These are phyloP conservation scores for Tyrophagus putrescentiae DNA, from an alignment of 1,140 invertebrate species.

Conservation along the genomic window DNA sequence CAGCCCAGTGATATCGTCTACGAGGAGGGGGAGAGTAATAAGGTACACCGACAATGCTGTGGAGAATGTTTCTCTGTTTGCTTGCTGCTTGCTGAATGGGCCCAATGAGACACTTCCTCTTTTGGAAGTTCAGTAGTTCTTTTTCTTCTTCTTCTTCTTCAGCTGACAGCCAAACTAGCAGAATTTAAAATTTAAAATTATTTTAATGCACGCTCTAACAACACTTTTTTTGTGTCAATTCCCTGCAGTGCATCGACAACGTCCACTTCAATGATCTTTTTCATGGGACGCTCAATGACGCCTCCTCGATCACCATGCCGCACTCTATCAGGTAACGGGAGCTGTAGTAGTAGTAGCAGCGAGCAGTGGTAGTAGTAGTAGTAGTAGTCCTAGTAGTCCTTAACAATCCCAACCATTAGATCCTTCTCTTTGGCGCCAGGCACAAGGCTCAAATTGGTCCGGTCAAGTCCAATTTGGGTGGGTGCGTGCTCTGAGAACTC, in stretches of 20 bases:
- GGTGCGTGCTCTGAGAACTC: too few species aligned
- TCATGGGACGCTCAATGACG: constrained; percentile 55
- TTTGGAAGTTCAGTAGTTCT: too few species aligned
- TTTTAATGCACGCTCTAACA: constrained; percentile 3
- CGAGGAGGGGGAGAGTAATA: constrained; percentile 15
- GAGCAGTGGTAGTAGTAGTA: too few species aligned
- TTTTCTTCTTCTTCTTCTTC: neutral
- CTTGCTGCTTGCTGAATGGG: too few species aligned
- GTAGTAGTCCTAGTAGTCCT: too few species aligned
- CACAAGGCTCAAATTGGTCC: constrained; percentile 12
- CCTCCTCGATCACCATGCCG: constrained; percentile 65
- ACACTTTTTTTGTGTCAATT: neutral
- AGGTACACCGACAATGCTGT: neutral
- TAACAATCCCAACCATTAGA: neutral
- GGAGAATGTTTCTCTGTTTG: too few species aligned
- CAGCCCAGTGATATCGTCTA: constrained; percentile 2
- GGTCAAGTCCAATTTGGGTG: constrained; percentile 10
- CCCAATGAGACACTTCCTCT: too few species aligned
- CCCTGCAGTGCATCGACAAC: constrained; percentile 70
- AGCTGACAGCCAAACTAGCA: neutral
- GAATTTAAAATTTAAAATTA: neutral
- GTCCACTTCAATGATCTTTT: constrained; percentile 77
- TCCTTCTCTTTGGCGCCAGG: neutral
- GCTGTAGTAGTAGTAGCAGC: too few species aligned
- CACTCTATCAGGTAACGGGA: constrained; percentile 50